phyloP scores from a whole-genome alignment of 2,113 vertebrate genomes.

The Aix galericulata region DNA sequence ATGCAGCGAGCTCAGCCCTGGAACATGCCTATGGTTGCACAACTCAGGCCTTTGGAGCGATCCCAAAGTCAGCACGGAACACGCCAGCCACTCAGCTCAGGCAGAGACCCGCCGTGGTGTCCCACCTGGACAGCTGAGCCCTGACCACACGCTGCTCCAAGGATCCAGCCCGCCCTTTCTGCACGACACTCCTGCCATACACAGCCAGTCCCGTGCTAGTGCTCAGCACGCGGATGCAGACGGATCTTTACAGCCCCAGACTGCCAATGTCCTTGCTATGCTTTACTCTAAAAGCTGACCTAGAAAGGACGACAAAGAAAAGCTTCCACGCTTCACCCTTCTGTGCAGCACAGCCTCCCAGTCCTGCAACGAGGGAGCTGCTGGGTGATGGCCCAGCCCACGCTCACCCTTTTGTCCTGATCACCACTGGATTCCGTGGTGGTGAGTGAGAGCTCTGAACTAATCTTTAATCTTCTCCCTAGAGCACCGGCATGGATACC shows the following conservation, averaged over 20 bases:
- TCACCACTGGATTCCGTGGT: not conserved
- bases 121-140: not conserved
- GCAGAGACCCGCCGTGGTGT: fast-evolving
- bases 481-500: not conserved
- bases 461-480: not conserved
- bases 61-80: not conserved
- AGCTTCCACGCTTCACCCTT: not conserved
- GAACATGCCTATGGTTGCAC: not conserved
- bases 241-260: not conserved
- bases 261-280: not conserved
- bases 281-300: not conserved
- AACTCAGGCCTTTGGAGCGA: not conserved
- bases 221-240: not conserved
- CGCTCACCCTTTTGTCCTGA: fast-evolving
- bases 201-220: not conserved
- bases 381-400: fast-evolving
- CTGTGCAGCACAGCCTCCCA: not conserved
- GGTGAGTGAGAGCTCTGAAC: not conserved
- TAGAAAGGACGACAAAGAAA: not conserved
- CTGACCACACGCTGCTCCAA: fast-evolving
- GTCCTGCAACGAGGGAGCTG: not conserved
- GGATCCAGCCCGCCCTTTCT: not conserved
- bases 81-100: not conserved
- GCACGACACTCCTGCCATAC: fast-evolving
- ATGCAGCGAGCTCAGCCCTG: not conserved